Percentiles rank a stretch among this genome's conserved stretches.
Conservation (phyloP, 2,888 invertebrate species). For the Caenorhabditis afra region DNA sequence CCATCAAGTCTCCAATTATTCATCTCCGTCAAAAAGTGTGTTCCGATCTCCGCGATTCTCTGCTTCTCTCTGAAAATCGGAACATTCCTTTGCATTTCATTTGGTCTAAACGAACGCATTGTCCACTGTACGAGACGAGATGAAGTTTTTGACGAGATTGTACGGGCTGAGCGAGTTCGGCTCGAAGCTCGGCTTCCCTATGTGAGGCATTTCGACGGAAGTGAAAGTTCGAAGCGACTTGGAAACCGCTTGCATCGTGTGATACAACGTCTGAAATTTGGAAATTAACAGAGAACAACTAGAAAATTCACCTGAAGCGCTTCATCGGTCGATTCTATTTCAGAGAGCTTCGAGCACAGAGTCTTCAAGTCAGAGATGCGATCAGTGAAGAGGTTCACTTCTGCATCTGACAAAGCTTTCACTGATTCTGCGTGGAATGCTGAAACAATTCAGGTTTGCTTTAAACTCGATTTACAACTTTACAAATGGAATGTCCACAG, state of each 20-base stretch:
- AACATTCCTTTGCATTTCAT: neutral
- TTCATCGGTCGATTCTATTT: slow-evolving; percentile 34
- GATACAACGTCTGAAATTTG: slow-evolving; percentile 43
- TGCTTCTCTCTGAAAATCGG: slow-evolving; percentile 37
- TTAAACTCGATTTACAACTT: neutral
- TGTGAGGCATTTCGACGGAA: slow-evolving; percentile 36
- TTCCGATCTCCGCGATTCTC: slow-evolving; percentile 36
- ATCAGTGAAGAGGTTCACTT: slow-evolving; percentile 21
- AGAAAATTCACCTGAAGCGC: slow-evolving; percentile 47
- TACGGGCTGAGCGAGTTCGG: slow-evolving; percentile 32
- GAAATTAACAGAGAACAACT: too few relatives aligned
- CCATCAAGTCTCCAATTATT: slow-evolving; percentile 45
- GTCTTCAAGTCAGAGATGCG: slow-evolving; percentile 35
- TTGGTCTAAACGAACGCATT: slow-evolving; percentile 18
- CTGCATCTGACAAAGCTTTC: slow-evolving; percentile 31
- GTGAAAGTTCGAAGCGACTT: slow-evolving; percentile 46
- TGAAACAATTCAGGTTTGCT: slow-evolving; percentile 2
- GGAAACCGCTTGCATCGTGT: slow-evolving; percentile 50
- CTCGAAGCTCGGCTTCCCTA: slow-evolving; percentile 56
- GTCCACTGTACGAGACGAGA: slow-evolving; percentile 31
- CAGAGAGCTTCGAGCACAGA: slow-evolving; percentile 25
- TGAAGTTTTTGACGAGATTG: slow-evolving; percentile 26
- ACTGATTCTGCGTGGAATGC: slow-evolving; percentile 38
- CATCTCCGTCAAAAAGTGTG: slow-evolving; percentile 49
- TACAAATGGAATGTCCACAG: slow-evolving; percentile 51